Evolutionary conservation across 2,888 invertebrate genomes (phyloP), one percentile per base, ranked within the genome.

Genomic region (Dryocosmus kuriphilus): DNA sequence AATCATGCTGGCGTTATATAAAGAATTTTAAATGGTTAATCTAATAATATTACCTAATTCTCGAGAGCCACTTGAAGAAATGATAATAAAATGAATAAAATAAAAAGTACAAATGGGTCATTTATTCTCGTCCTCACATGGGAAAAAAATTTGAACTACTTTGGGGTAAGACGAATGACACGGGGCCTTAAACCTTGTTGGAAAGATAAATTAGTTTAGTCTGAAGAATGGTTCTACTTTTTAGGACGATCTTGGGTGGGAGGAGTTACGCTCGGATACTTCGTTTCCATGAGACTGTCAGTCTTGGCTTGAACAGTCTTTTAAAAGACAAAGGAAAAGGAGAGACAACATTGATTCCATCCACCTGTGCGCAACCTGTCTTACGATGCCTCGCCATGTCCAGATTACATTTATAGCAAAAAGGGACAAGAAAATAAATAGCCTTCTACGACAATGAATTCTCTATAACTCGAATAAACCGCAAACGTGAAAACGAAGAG

Each of bases 381-480:
- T 67, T 67, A 46, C 46, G 41, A 46, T 67, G 41, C 67, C 27
- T 27, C 27, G 46, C 27, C 67, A 78, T 75, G 77, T 77, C 79
- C 79, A 84, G 81, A 82, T 82, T 82, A 79, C 80, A 67, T 80
- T 80, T 83, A 80, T 79, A 84, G 81, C 76, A 75, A 80, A 81
- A 81, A 76, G 76, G 78, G 80, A 78, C 79, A 81, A 73, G 83
- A 84, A 78, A 84, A 84, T 84, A 80, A 81, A 83, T 83, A 82
- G 80, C 77, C 77, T 73, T 41, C 41, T 6, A 6, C 41, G 16
- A 41, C 41, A 41, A 41, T 41, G 5, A 41, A 1, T 41, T 16
- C 62, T 46, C 57, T 73, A 65, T 77, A 78, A 77, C 80, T 74
- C 61, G 67, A 78, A 82, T 82, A 82, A 80, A 82, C 76, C 75